Evolutionary conservation across 2,113 vertebrate species (phyloP).

Genomic region (Stercorarius parasiticus): DNA sequence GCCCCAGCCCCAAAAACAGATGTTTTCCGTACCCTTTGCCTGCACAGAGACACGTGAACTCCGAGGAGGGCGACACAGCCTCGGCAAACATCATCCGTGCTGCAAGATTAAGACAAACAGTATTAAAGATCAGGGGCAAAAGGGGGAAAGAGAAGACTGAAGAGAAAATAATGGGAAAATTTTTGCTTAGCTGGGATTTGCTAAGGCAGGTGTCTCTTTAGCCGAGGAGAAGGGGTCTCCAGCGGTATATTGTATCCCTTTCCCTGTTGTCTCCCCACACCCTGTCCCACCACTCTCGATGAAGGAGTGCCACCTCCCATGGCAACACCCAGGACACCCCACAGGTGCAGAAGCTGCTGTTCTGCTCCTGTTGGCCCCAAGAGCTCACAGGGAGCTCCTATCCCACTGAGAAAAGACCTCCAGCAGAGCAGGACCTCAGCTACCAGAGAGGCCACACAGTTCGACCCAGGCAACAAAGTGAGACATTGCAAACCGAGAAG

Average conservation of each 20-base stretch:
- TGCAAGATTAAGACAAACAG: neutral
- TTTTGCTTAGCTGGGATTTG: neutral
- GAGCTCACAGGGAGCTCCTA: neutral
- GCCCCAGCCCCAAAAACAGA: neutral
- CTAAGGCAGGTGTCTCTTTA: neutral
- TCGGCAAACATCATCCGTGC: neutral
- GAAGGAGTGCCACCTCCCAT: neutral
- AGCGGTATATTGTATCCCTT: neutral
- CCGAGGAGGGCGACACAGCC: rapidly evolving
- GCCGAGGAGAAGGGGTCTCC: neutral
- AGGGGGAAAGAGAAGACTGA: neutral
- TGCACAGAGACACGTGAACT: neutral
- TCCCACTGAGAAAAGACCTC: neutral
- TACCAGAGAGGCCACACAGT: rapidly evolving
- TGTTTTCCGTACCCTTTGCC: neutral
- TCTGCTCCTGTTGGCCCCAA: neutral
- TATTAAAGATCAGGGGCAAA: neutral
- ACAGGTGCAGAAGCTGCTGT: neutral
- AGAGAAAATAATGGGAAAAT: neutral
- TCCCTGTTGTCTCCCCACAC: neutral
- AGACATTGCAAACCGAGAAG: neutral
- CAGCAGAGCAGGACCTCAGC: neutral
- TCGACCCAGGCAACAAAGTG: neutral
- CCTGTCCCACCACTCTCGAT: neutral
- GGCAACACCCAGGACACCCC: neutral